Evolutionary conservation across 2,797 vertebrate genomes (phyloP).

Genomic region (Neolamprologus multifasciatus): DNA sequence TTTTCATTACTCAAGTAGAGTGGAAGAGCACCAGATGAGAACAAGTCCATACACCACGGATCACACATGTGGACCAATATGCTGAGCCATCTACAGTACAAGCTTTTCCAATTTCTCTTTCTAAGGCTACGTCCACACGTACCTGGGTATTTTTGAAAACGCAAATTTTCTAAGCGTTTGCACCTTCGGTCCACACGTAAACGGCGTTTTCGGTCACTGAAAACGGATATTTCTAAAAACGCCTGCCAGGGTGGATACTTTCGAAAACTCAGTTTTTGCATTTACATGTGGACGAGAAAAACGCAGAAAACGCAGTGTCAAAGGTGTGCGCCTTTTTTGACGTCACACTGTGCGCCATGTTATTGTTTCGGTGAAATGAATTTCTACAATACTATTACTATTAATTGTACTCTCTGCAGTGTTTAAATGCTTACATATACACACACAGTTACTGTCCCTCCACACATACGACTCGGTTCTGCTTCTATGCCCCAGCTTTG

Average conservation of each 20-base stretch:
- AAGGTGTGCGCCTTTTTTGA: neutral
- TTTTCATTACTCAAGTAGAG: neutral
- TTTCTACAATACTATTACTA: too few species aligned
- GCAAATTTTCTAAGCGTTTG: too few species aligned
- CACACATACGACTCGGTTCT: rapidly evolving
- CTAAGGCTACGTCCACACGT: rapidly evolving
- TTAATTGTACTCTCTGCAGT: too few species aligned
- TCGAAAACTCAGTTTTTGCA: rapidly evolving
- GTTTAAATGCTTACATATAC: too few species aligned
- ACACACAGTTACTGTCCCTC: too few species aligned
- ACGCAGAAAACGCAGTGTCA: rapidly evolving
- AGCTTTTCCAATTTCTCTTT: neutral
- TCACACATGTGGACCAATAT: neutral
- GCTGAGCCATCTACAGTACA: neutral
- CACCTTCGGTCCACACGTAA: too few species aligned
- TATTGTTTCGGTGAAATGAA: rapidly evolving
- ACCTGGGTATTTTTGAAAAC: neutral
- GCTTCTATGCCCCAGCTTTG: neutral
- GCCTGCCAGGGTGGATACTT: too few species aligned
- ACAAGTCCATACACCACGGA: neutral
- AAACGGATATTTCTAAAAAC: too few species aligned
- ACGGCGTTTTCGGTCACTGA: rapidly evolving
- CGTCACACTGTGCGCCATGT: rapidly evolving
- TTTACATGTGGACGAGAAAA: neutral
- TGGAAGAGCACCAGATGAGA: neutral